Conservation (phyloP, 2,888 invertebrate species). For the Lepeophtheirus nordmannii region DNA sequence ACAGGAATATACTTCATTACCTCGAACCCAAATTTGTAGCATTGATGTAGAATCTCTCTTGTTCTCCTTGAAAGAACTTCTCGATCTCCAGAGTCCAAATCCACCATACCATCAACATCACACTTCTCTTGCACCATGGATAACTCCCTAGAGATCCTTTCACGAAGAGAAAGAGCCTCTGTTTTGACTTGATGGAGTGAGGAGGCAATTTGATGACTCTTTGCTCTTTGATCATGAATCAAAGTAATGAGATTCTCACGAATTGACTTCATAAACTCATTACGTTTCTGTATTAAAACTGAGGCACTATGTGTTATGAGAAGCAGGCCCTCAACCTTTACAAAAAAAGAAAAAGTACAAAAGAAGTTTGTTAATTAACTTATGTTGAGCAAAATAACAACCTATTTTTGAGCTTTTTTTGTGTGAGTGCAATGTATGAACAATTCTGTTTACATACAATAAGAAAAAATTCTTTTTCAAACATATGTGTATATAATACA, state of each 20-base stretch:
- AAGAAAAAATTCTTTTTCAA: no score
- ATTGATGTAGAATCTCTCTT: slow-evolving; percentile 56
- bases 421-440: no score
- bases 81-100: slow-evolving; percentile 44
- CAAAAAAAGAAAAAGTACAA: background rate
- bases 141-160: slow-evolving; percentile 43
- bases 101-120: slow-evolving; percentile 37
- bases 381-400: no score
- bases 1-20: no score
- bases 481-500: no score
- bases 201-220: slow-evolving; percentile 44
- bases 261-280: slow-evolving; percentile 32
- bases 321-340: slow-evolving; percentile 37
- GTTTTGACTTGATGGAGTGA: slow-evolving; percentile 44
- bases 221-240: slow-evolving; percentile 36
- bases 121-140: slow-evolving; percentile 43
- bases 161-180: slow-evolving; percentile 43
- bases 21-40: slow-evolving; percentile 79
- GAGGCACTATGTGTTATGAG: slow-evolving; percentile 37
- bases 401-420: no score
- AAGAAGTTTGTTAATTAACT: background rate
- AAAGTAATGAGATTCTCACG: slow-evolving; percentile 31
- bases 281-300: slow-evolving; percentile 32
- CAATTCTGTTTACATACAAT: no score
- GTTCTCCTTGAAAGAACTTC: slow-evolving; percentile 47